Conservation (phyloP, 30 jellyfish, hydroid and myxozoan genomes). For the Mastigias papua region DNA sequence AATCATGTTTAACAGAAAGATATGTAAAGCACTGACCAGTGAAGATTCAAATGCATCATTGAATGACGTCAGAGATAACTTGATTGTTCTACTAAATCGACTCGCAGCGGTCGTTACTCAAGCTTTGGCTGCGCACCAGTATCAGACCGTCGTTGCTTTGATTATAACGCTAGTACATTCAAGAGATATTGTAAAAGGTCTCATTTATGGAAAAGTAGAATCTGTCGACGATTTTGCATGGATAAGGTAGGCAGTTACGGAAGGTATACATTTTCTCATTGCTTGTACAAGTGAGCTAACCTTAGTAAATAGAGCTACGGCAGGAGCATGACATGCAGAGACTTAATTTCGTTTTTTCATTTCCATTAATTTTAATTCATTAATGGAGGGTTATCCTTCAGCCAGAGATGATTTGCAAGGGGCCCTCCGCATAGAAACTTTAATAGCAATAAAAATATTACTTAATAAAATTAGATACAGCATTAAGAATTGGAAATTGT, state of each 20-base stretch:
- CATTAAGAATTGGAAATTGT: no score
- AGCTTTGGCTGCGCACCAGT: slow-evolving; percentile 36
- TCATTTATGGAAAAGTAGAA: slow-evolving; percentile 35
- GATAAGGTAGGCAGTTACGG: slow-evolving; percentile 55
- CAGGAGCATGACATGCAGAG: no score
- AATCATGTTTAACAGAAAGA: slow-evolving; percentile 61
- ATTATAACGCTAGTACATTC: slow-evolving; percentile 82
- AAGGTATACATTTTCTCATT: no score
- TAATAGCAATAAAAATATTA: no score
- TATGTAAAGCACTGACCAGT: slow-evolving; percentile 43
- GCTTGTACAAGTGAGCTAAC: no score
- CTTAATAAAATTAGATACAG: no score
- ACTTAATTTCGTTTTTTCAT: no score
- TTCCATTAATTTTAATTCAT: no score
- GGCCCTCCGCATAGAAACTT: no score
- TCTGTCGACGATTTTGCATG: slow-evolving; percentile 74
- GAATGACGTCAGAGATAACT: slow-evolving; percentile 19
- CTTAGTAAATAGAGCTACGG: no score
- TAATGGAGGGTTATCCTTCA: no score
- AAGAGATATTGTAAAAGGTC: slow-evolving; percentile 73
- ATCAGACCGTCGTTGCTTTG: slow-evolving; percentile 72
- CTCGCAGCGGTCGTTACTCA: slow-evolving; percentile 55
- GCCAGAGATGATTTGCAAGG: no score
- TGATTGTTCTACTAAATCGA: slow-evolving; percentile 26
- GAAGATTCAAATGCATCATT: slow-evolving; percentile 15